Base-by-base conservation (phyloP, 2,888 invertebrate species). In the Petrolisthes cinctipes region DNA sequence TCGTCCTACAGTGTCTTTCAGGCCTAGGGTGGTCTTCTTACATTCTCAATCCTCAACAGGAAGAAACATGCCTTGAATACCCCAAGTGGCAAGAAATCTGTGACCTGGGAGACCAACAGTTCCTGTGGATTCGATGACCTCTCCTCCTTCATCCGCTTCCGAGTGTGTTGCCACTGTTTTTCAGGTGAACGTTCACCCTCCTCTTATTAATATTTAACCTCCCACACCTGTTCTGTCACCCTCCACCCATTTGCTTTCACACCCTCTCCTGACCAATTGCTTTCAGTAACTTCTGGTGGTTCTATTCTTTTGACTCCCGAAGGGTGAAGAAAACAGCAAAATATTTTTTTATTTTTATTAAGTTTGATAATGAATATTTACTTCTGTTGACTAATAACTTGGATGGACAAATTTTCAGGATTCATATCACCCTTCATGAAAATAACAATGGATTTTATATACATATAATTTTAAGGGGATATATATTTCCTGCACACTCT, bases 401-500 rank as follows among this genome's bases (percentile, higher is more conserved):
- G 51, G 51, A 53, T 78, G 78, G 71, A 71, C 20, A 71, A 71
- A 71, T 71, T n/a, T 71, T 71, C 71, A 71, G 71, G 71, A 71
- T 71, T 71, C 7, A 71, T 71, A 71, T 71, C 71, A 7, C 71
- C 71, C 71, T 71, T 20, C 71, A 71, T 71, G 71, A n/a, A 71
- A 71, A 71, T 71, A 71, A 6, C 20, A 71, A n/a, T n/a, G 20
- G 7, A n/a, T 20, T 71, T 71, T 7, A 71, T 71, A 71, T n/a
- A 71, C 71, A 71, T 7, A 17, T 71, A 17, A 71, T 20, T 71
- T n/a, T 14, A 37, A n/a, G 71, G 14, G 71, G 71, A 71, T n/a
- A 71, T 71, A 71, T 71, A 7, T n/a, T n/a, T 71, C 71, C 71
- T 71, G 71, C 20, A 71, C 71, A 71, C 17, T 61, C 66, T 7